A percentile compares a stretch with the other conserved stretches of the same genome.
These are phyloP conservation scores for Argyrosomus japonicus DNA, from an alignment of 2,113 vertebrate species.

Conservation along the genomic window DNA sequence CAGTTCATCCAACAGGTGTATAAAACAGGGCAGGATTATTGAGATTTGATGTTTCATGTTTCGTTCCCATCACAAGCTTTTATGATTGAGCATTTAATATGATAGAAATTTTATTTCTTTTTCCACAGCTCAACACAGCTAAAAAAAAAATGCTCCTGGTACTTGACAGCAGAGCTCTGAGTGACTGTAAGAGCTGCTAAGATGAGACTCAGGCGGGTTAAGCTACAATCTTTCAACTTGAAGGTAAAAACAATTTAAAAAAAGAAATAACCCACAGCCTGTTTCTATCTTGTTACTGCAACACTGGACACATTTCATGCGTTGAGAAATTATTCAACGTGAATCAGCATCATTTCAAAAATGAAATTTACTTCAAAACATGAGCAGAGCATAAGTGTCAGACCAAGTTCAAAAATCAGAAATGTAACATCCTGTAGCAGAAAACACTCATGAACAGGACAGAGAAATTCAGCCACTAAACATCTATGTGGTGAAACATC, in stretches of 20 bases:
- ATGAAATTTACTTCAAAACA: slow-evolving; percentile 58
- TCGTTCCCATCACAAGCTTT: slow-evolving; percentile 18
- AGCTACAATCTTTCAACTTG: not conserved
- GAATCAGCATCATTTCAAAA: slow-evolving; percentile 38
- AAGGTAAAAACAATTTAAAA: slow-evolving; percentile 19
- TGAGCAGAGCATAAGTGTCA: slow-evolving; percentile 29
- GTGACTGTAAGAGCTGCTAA: slow-evolving; percentile 2
- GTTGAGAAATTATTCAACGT: slow-evolving; percentile 14
- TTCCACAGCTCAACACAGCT: slow-evolving; percentile 34
- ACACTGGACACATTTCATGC: not conserved
- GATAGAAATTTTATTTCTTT: slow-evolving; percentile 38
- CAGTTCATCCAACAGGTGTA: not conserved
- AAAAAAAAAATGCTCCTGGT: slow-evolving; percentile 4
- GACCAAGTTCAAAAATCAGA: slow-evolving; percentile 35
- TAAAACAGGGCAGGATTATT: not conserved
- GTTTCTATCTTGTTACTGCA: not conserved
- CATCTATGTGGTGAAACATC: slow-evolving; percentile 16
- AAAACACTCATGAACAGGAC: slow-evolving; percentile 33
- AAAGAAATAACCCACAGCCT: not conserved
- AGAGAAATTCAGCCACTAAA: slow-evolving; percentile 22
- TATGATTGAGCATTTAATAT: not conserved
- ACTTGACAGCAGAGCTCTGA: slow-evolving; percentile 1
- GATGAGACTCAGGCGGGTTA: not conserved
- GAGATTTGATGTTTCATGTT: not conserved
- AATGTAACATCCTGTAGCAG: slow-evolving; percentile 40